Conservation (phyloP, 2,797 vertebrate species). For the Melanotaenia maccullochi region DNA sequence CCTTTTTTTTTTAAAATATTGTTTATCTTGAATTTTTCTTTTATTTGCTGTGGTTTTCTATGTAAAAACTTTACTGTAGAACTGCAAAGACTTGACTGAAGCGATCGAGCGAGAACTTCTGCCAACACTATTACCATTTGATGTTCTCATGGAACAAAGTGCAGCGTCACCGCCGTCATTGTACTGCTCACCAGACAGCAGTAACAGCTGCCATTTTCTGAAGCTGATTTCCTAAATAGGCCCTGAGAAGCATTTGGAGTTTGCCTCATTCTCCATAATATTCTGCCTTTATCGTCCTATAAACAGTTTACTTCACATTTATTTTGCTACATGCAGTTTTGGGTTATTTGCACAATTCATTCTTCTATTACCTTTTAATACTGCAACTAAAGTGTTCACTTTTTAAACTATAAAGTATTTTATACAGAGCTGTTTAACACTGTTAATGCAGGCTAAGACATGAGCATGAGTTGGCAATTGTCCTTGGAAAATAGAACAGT, state of each 20-base stretch:
- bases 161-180: neutral
- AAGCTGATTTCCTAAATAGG: conserved; percentile 8
- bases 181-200: conserved; percentile 11
- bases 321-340: conserved; percentile 18
- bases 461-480: neutral
- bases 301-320: neutral
- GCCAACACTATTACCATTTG: conserved; percentile 14
- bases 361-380: conserved; percentile 4
- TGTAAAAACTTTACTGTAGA: neutral
- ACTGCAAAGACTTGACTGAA: neutral
- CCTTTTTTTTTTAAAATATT: neutral
- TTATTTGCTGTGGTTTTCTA: neutral
- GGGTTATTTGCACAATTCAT: conserved; percentile 15
- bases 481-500: conserved; percentile 7
- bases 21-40: neutral
- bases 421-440: neutral
- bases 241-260: conserved; percentile 4
- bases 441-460: neutral
- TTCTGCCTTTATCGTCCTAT: conserved; percentile 16
- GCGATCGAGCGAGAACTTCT: neutral
- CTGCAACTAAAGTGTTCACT: neutral
- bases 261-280: neutral
- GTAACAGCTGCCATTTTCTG: conserved; percentile 13
- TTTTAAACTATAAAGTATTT: conserved; percentile 4
- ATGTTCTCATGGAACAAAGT: conserved; percentile 3